Base-by-base conservation (phyloP, 2,113 vertebrate genomes). In the Baryphthengus martii region DNA sequence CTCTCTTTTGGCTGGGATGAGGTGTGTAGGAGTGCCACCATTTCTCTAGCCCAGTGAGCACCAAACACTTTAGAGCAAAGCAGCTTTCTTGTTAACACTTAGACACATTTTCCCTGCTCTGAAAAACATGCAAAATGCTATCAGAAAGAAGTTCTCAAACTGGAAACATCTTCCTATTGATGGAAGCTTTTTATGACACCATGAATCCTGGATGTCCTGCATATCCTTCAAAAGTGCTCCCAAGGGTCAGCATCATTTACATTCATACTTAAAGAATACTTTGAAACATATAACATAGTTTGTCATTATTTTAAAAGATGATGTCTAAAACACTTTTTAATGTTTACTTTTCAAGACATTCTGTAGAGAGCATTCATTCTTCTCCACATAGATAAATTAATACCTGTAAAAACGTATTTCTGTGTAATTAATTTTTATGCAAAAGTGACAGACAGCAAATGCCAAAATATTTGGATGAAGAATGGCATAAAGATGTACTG, bases 401-500 rank as follows among this genome's bases (percentile, higher is more conserved):
- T 44, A 44, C 8, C 12, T 7, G 20, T 40, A 61, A 84, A 67
- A 84, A 33, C 6, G 5, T 6, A 39, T 42, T 72, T 94, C 7
- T 52, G 0, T 49, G 10, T 56, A 20, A 80, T 35, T 31, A 68
- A 45, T 42, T 80, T 65, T 28, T 76, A 42, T 44, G n/a, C n/a
- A 84, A 40, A 6, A 52, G 18, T 37, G 37, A 62, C 26, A 7
- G 33, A 52, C 8, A 74, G 13, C 18, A 44, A 44, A 75, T 70
- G 75, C 88, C 66, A 75, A 88, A 88, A 53, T 63, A 21, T 78
- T 66, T 92, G 50, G 35, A 70, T 81, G 26, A 77, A 58, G 33
- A 74, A 50, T 5, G 39, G 12, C 59, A 77, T 77, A 25, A 84
- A 77, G 21, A 65, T 52, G 3, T 44, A 58, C 18, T 47, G 15